Percentiles rank a stretch among this genome's conserved stretches.
These are phyloP conservation scores for Epizoanthus ramosus DNA, from an alignment of 92 coral and sea anemone species.

Conservation along the genomic window DNA sequence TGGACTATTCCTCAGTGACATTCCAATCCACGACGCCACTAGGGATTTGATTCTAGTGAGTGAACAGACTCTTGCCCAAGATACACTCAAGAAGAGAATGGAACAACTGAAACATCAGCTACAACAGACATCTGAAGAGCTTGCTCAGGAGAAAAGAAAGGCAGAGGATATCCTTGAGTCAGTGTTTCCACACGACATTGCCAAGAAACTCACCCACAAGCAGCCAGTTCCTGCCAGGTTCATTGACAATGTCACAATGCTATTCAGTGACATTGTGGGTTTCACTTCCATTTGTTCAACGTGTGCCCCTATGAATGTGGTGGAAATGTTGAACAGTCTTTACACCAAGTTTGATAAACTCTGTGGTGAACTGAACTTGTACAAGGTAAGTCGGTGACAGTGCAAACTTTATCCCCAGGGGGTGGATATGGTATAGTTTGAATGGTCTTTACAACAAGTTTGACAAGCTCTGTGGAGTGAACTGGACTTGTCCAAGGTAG, in stretches of 20 bases:
- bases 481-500: slow-evolving; percentile 82
- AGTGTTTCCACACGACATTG: slow-evolving; percentile 87
- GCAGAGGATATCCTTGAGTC: slow-evolving; percentile 84
- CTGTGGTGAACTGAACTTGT: slow-evolving; percentile 82
- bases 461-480: slow-evolving; percentile 74
- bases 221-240: slow-evolving; percentile 81
- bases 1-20: slow-evolving; percentile 85
- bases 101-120: slow-evolving; percentile 78
- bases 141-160: slow-evolving; percentile 81
- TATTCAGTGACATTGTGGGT: slow-evolving; percentile 92
- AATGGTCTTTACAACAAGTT: too few species aligned
- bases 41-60: slow-evolving; percentile 84
- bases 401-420: too few species aligned
- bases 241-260: slow-evolving; percentile 82
- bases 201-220: slow-evolving; percentile 77
- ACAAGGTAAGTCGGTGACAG: slow-evolving; percentile 65
- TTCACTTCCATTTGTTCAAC: slow-evolving; percentile 87
- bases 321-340: slow-evolving; percentile 76
- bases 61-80: slow-evolving; percentile 89
- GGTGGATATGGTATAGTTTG: too few species aligned
- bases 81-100: slow-evolving; percentile 79
- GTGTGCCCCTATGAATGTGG: slow-evolving; percentile 91
- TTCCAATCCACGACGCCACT: slow-evolving; percentile 91
- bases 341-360: slow-evolving; percentile 84
- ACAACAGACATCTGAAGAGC: slow-evolving; percentile 74